Conservation (phyloP, 2,113 vertebrate genomes). For the Noctilio leporinus region DNA sequence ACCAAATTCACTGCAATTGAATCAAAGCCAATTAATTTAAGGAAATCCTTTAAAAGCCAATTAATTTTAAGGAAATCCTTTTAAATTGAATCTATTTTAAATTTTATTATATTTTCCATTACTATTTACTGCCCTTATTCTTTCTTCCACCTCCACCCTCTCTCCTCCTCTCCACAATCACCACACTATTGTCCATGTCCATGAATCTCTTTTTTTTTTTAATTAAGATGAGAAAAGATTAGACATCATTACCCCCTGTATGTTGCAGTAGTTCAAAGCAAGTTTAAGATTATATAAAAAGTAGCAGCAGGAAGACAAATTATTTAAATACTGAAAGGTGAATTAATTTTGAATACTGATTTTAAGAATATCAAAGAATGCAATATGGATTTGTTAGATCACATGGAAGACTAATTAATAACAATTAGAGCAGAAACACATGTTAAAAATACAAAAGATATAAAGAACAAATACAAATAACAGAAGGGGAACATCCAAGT, state of each 20-base stretch:
- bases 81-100: background rate
- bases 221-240: background rate
- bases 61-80: background rate
- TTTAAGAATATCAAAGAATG: background rate
- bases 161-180: too few relatives aligned
- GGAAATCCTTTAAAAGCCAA: background rate
- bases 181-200: too few relatives aligned
- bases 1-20: background rate
- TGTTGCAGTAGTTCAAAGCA: background rate
- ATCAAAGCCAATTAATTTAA: background rate
- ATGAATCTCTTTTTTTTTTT: too few relatives aligned
- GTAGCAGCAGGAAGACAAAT: background rate
- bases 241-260: background rate
- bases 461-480: background rate
- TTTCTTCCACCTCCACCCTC: too few relatives aligned
- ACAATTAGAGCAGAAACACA: background rate
- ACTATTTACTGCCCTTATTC: too few relatives aligned
- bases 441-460: background rate
- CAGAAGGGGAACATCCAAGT: background rate
- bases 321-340: background rate
- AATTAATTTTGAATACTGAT: background rate
- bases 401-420: background rate
- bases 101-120: too few relatives aligned
- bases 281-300: background rate
- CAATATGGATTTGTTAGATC: background rate